phyloP scores from a whole-genome alignment of 2,888 invertebrate genomes.

The Lasioglossum zephyrum region DNA sequence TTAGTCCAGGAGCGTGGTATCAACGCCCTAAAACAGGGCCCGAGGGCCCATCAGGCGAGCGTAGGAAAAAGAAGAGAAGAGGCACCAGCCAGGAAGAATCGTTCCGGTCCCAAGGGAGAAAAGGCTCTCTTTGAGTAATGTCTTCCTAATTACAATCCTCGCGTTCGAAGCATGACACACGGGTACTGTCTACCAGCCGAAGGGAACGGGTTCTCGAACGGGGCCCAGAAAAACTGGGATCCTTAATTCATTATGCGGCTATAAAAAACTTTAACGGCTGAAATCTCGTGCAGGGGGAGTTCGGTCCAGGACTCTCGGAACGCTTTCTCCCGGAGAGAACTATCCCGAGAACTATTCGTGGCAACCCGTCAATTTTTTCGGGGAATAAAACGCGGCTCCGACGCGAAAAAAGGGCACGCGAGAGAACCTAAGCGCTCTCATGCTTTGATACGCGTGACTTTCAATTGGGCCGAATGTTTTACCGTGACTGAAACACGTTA shows the following conservation, averaged over 20 bases:
- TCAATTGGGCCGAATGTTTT: neutral
- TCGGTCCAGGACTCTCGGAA: neutral
- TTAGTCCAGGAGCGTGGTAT: constrained; percentile 51
- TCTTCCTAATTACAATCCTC: constrained; percentile 79
- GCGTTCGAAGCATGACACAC: constrained; percentile 63
- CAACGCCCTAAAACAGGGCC: constrained; percentile 48
- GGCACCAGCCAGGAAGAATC: constrained; percentile 35
- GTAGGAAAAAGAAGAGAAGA: neutral
- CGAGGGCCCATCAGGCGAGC: constrained; percentile 18
- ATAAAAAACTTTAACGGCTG: constrained; percentile 63
- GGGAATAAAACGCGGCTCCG: constrained; percentile 7
- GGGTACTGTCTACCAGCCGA: constrained; percentile 39
- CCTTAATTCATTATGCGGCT: constrained; percentile 59
- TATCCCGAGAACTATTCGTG: constrained; percentile 10
- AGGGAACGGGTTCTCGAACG: constrained; percentile 61
- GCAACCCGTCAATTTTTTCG: constrained; percentile 14
- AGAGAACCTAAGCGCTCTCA: neutral
- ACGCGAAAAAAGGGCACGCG: neutral
- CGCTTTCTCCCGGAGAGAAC: constrained; percentile 21
- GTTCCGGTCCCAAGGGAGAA: constrained; percentile 46
- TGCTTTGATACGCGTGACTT: constrained; percentile 5
- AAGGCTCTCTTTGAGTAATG: constrained; percentile 75
- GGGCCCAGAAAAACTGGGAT: constrained; percentile 54
- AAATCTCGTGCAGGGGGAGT: constrained; percentile 46
- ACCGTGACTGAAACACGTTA: neutral